phyloP scores from a whole-genome alignment of 2,113 vertebrate species.

The Corapipo altera region DNA sequence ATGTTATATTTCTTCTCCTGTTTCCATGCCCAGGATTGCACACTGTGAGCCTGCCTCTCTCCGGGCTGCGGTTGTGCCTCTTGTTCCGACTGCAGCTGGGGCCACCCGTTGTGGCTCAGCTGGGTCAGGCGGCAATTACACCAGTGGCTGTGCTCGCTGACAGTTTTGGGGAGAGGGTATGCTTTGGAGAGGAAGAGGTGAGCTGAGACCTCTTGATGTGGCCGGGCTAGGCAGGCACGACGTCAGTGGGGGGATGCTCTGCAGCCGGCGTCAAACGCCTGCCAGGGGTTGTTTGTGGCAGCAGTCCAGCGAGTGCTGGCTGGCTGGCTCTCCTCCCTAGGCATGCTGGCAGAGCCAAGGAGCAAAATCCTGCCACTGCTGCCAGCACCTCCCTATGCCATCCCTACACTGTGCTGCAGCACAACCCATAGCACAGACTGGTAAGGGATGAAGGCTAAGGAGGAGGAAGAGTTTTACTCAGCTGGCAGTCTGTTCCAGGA shows the following conservation, averaged over 20 bases:
- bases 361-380: neutral
- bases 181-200: conserved; percentile 14
- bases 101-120: neutral
- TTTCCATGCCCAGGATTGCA: neutral
- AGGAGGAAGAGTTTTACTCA: neutral
- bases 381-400: accelerated
- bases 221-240: neutral
- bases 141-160: neutral
- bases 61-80: neutral
- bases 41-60: neutral
- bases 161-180: neutral
- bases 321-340: neutral
- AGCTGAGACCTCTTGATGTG: neutral
- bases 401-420: accelerated
- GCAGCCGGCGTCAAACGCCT: neutral
- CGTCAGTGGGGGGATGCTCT: neutral
- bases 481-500: neutral
- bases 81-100: neutral
- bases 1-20: neutral
- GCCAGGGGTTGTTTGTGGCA: neutral
- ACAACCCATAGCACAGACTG: accelerated
- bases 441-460: neutral
- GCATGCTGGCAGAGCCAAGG: accelerated
- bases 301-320: accelerated
- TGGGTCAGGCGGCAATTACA: neutral